Conservation (phyloP, 2,113 vertebrate genomes). For the Mugil cephalus region DNA sequence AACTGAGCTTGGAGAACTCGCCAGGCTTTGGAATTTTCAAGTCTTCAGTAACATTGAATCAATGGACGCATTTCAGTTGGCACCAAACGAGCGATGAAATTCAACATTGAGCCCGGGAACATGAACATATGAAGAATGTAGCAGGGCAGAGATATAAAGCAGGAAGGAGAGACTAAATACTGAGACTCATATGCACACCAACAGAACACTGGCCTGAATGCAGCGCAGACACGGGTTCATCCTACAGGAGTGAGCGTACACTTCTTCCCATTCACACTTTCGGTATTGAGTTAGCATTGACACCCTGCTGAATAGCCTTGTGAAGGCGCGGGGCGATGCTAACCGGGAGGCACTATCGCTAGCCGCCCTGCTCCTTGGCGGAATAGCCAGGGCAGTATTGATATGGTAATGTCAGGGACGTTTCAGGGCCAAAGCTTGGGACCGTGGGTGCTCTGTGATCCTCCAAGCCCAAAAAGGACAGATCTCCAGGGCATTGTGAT, state of each 20-base stretch:
- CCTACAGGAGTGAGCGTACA: constrained; percentile 55
- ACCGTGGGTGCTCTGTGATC: constrained; percentile 80
- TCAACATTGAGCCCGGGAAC: background rate
- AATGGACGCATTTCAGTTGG: background rate
- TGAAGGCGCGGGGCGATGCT: constrained; percentile 59
- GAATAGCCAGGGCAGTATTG: constrained; percentile 64
- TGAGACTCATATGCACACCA: constrained; percentile 23
- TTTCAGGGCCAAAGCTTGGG: constrained; percentile 77
- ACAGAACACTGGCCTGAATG: constrained; percentile 39
- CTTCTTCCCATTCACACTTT: constrained; percentile 64
- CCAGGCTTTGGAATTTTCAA: background rate
- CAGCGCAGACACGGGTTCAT: constrained; percentile 50
- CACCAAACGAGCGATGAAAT: background rate
- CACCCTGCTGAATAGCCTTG: constrained; percentile 69
- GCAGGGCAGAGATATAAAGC: constrained; percentile 18
- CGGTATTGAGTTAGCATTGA: constrained; percentile 71
- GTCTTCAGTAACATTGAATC: background rate
- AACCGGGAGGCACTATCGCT: constrained; percentile 71
- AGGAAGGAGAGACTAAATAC: background rate
- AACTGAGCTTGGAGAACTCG: background rate
- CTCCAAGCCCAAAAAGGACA: constrained; percentile 78
- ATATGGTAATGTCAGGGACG: constrained; percentile 78
- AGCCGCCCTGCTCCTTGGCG: constrained; percentile 65
- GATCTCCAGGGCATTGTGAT: constrained; percentile 80
- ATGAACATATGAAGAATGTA: constrained; percentile 4